Percentiles rank a stretch among this genome's conserved stretches.
Evolutionary conservation across 1,140 invertebrate genomes (phyloP).

Genomic region (Mycetomoellerius zeteki): DNA sequence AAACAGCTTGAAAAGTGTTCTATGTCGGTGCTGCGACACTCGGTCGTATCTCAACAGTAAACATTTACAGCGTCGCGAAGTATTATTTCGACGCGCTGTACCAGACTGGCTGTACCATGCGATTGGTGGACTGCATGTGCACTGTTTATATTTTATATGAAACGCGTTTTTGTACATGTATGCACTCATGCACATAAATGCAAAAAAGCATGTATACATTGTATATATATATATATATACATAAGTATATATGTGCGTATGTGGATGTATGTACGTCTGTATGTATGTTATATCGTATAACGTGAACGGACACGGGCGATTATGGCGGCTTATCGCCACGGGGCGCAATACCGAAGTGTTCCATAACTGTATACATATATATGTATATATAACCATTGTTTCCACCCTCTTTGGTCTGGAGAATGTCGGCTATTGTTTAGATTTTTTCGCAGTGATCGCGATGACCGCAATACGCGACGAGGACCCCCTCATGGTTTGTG

Average conservation of each 20-base stretch:
- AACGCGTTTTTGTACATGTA: constrained; percentile 2
- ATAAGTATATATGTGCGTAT: background rate
- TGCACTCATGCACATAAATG: background rate
- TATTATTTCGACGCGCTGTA: constrained; percentile 54
- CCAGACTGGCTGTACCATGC: background rate
- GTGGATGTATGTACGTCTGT: background rate
- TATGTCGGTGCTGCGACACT: constrained; percentile 28
- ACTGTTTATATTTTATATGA: constrained; percentile 60
- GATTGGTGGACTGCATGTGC: background rate
- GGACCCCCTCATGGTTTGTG: constrained; percentile 65
- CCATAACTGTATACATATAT: constrained; percentile 21
- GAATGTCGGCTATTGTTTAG: constrained; percentile 73
- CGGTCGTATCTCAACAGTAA: constrained; percentile 40
- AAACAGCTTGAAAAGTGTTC: constrained; percentile 47
- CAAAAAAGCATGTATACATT: background rate
- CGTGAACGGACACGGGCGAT: constrained; percentile 54
- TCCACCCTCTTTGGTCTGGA: constrained; percentile 53
- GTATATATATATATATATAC: background rate
- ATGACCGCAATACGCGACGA: constrained; percentile 66
- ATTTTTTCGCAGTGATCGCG: constrained; percentile 67
- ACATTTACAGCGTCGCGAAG: constrained; percentile 48
- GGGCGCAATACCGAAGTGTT: constrained; percentile 66
- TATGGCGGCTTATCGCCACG: constrained; percentile 67
- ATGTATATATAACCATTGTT: constrained; percentile 64
- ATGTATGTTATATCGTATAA: background rate